These are phyloP conservation scores for Argopecten irradians DNA, from an alignment of 1,140 invertebrate genomes.

Conservation along the genomic window DNA sequence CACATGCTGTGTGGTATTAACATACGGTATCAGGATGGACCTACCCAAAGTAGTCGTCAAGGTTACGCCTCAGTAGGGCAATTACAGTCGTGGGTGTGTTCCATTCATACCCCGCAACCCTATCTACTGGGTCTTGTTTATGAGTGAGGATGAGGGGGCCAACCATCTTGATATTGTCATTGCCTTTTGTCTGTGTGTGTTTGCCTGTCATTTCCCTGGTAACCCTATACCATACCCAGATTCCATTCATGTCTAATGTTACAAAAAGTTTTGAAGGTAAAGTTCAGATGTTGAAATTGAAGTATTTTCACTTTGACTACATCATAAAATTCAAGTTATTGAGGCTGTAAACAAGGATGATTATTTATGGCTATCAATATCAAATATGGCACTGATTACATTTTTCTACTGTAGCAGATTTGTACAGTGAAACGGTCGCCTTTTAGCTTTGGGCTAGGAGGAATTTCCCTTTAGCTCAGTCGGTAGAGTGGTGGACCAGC, in stretches of 20 bases:
- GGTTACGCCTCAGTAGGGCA: background rate
- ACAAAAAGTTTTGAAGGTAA: background rate
- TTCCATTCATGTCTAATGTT: slow-evolving; percentile 12
- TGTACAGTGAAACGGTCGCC: too few species aligned
- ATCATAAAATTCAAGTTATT: too few species aligned
- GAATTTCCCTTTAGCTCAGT: too few species aligned
- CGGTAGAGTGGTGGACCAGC: too few species aligned
- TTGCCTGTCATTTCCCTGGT: background rate
- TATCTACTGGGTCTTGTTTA: background rate
- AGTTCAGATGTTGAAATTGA: background rate
- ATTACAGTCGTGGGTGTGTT: slow-evolving; percentile 5
- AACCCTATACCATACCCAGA: background rate
- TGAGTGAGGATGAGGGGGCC: background rate
- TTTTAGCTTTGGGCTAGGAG: too few species aligned
- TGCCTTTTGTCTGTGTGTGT: background rate
- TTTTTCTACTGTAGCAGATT: too few species aligned
- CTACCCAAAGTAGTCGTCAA: background rate
- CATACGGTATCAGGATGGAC: background rate
- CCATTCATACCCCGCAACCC: background rate
- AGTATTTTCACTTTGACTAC: background rate
- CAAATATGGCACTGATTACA: too few species aligned
- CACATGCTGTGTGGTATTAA: slow-evolving; percentile 5
- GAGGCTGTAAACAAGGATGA: too few species aligned
- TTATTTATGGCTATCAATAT: too few species aligned
- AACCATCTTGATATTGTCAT: background rate